Base-by-base conservation (phyloP, 2,113 vertebrate species). In the Psittacula cyanocephala region DNA sequence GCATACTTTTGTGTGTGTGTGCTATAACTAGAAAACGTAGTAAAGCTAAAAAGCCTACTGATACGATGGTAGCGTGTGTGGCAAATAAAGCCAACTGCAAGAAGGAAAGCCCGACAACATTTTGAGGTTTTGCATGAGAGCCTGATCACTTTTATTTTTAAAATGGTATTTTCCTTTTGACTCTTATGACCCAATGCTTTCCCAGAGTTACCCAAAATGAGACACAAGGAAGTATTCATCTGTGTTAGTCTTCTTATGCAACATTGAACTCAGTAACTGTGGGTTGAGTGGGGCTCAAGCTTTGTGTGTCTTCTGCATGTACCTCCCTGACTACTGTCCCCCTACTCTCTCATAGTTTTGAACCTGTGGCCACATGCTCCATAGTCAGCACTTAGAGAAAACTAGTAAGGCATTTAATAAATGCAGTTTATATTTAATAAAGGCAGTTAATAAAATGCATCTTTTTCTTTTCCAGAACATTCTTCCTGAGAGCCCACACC, bases 31-130 rank as follows among this genome's bases (percentile, higher is more conserved):
- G 28, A 60, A 82, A 74, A 46, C 3, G 7, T 50, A 77, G 37
- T n/a, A 29, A 70, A 55, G 16, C 14, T 76, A 44, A 83, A 13
- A 28, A 53, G 44, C 41, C n/a, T 65, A 7, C 10, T 69, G 13
- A 31, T 55, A 0, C 31, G 28, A 22, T 3, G 2, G 9, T 44
- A 63, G 25, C 2, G 0, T 8, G 17, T 29, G 22, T 64, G 44
- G 11, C 20, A 68, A 35, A 25, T 33, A 65, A 81, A 84, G 76
- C 33, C 31, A 55, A 7, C 12, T 23, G 28, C 39, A 57, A 28
- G n/a, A 78, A 29, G 13, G 8, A 41, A 88, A 92, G 35, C 28
- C 60, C 11, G 15, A 59, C 4, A 70, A 24, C 6, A 11, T 71
- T 70, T 53, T 39, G 86, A 60, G 8, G 22, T 12, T 29, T 67